These are phyloP conservation scores for Cephus pulcher DNA, from an alignment of 2,888 invertebrate species.

Conservation along the genomic window DNA sequence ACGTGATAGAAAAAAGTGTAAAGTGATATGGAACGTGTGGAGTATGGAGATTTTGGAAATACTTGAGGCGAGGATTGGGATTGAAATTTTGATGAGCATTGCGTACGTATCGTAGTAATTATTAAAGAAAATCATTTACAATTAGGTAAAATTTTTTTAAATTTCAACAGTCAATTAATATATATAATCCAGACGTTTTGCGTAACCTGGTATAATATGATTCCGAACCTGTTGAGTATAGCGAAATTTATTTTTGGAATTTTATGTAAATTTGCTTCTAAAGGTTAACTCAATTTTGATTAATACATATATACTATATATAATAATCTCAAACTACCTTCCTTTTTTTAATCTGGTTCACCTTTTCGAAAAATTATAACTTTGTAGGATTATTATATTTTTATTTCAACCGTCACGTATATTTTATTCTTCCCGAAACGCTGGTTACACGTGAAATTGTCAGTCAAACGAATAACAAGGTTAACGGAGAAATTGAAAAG, in stretches of 20 bases:
- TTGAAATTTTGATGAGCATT: not conserved
- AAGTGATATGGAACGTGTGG: not conserved
- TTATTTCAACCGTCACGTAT: no score
- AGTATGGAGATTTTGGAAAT: not conserved
- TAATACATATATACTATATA: no score
- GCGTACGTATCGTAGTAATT: not conserved
- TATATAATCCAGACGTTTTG: not conserved
- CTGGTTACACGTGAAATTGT: no score
- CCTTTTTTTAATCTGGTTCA: not conserved
- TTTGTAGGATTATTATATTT: no score
- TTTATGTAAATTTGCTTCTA: not conserved
- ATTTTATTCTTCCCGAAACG: no score
- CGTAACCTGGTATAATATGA: not conserved
- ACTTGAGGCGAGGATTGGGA: not conserved
- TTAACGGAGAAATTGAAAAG: no score
- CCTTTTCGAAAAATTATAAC: not conserved
- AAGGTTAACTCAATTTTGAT: not conserved
- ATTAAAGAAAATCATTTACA: not conserved
- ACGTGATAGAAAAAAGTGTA: not conserved
- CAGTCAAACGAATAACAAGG: no score
- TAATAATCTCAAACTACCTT: not conserved
- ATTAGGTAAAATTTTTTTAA: not conserved
- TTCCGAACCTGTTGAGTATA: not conserved
- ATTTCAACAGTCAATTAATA: not conserved
- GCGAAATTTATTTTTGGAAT: not conserved